Base-by-base conservation (phyloP, 1,140 invertebrate species). In the Acromyrmex echinatior region DNA sequence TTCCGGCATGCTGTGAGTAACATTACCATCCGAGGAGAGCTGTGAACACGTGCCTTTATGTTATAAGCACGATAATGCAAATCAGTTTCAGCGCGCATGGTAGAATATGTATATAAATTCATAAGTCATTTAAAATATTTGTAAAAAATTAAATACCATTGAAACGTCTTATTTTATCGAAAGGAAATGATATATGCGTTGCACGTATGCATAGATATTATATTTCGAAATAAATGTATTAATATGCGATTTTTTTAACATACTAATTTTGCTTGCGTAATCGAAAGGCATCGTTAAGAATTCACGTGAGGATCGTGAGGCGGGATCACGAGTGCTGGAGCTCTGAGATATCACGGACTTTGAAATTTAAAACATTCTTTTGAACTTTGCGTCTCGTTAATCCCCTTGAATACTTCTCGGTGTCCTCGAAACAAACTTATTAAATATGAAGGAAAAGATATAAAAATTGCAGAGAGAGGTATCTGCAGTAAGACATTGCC, bases 71-170 rank as follows among this genome's bases (percentile, higher is more conserved):
- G 39, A 81, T 71, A 66, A 71, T 68, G 80, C 39, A 84, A 62
- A 84, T 82, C 51, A 70, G 56, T 56, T 80, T 68, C 3, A 49
- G 49, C 10, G 21, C 21, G 62, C 45, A n/a, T 31, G 39, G 16
- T 9, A 14, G 78, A 74, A 84, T 84, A 76, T 51, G 51, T 74
- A 74, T 62, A 74, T 31, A 31, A 74, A 62, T 74, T 9, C 25
- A 35, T 62, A 74, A 84, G 35, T 84, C 70, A 74, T 62, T 49
- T 16, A 74, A 74, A 84, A 56, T 39, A 5, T 62, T 28, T 51
- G 12, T 9, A 35, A 62, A 74, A 49, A 18, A 82, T 82, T 2
- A 2, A 35, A 31, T 7, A 31, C 10, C 35, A 49, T 35, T 63
- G 25, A 84, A 62, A 74, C 31, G 14, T 62, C 25, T n/a, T 5